Conservation (phyloP, 2,113 vertebrate species). For the Sorex araneus region DNA sequence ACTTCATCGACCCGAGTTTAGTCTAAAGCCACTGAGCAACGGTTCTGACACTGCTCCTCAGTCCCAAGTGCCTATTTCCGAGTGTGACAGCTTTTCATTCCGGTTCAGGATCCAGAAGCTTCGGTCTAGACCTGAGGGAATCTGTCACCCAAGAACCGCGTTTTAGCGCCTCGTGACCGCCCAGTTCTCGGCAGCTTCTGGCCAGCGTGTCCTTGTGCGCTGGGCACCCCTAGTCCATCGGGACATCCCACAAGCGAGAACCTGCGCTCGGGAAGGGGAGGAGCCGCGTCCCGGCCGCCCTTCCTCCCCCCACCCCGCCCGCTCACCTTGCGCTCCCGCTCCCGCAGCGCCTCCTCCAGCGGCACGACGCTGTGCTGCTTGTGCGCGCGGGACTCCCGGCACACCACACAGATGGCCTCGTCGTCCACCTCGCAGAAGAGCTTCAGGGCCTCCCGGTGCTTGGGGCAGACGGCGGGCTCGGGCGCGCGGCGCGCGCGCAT, state of each 20-base stretch:
- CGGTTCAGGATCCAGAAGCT: no score
- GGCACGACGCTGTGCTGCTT: constrained; percentile 87
- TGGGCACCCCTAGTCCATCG: no score
- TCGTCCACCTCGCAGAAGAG: constrained; percentile 87
- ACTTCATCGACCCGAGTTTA: neutral
- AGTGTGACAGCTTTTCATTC: no score
- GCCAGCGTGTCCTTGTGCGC: no score
- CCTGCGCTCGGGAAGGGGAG: neutral
- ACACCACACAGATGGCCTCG: constrained; percentile 88
- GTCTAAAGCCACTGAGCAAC: no score
- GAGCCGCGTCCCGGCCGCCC: neutral
- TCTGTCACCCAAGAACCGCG: no score
- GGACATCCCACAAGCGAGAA: no score
- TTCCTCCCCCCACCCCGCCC: neutral
- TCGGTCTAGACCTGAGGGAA: no score
- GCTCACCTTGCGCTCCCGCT: constrained; percentile 86
- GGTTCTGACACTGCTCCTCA: no score
- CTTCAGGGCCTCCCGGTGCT: constrained; percentile 88
- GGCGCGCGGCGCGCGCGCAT: constrained; percentile 76
- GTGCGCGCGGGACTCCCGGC: constrained; percentile 84
- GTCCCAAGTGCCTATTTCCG: no score
- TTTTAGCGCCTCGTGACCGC: no score
- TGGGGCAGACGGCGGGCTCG: constrained; percentile 29
- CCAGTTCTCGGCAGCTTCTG: no score
- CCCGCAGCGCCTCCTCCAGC: constrained; percentile 85